phyloP scores from a whole-genome alignment of 2,113 vertebrate genomes.

The Dissostichus mawsoni region DNA sequence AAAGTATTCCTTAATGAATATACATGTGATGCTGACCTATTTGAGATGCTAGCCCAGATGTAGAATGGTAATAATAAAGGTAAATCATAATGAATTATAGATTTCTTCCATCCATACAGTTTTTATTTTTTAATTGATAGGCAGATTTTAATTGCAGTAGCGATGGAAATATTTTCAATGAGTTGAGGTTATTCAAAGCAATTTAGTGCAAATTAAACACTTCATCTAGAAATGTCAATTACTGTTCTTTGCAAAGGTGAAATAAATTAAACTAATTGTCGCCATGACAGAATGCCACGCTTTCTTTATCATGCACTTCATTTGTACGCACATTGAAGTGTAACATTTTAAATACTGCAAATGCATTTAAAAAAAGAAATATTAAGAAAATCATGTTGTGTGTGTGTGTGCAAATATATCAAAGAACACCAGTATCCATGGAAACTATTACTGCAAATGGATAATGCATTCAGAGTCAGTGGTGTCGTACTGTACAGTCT shows the following conservation, averaged over 20 bases:
- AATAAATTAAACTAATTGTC: background rate
- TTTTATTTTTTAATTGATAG: background rate
- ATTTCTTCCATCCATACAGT: background rate
- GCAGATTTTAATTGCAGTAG: background rate
- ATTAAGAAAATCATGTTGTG: too few relatives aligned
- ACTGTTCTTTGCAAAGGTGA: background rate
- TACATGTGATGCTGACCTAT: conserved; percentile 26
- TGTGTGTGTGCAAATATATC: conserved; percentile 20
- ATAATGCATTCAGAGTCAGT: conserved; percentile 40
- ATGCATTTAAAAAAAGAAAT: background rate
- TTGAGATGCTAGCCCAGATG: conserved; percentile 11
- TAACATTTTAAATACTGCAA: background rate
- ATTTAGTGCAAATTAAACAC: background rate
- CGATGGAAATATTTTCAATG: background rate
- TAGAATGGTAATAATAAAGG: conserved; percentile 10
- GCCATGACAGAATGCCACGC: background rate
- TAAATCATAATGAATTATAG: conserved; percentile 17
- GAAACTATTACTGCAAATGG: conserved; percentile 70
- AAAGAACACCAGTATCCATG: conserved; percentile 70
- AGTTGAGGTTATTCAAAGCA: too few relatives aligned
- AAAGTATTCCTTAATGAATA: background rate
- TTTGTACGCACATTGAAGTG: background rate
- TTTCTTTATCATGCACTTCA: background rate
- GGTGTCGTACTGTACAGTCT: conserved; percentile 15
- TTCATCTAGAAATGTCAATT: background rate